These are phyloP conservation scores for Diabrotica virgifera DNA, from an alignment of 1,140 invertebrate genomes.

Conservation along the genomic window DNA sequence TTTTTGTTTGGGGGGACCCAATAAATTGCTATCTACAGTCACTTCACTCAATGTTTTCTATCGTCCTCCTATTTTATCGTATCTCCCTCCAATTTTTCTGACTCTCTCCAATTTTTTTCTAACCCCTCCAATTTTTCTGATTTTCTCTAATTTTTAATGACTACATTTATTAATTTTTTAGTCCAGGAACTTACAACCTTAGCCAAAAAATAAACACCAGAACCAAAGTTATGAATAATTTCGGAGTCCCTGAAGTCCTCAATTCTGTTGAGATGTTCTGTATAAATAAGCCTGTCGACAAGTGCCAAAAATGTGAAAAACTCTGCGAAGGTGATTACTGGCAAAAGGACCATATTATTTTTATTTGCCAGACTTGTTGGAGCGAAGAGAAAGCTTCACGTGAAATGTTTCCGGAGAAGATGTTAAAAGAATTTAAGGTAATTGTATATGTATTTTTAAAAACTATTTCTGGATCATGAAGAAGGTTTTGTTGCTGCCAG, in stretches of 20 bases:
- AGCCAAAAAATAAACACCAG: slow-evolving; percentile 24
- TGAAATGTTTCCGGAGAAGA: slow-evolving; percentile 30
- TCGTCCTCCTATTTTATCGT: no score
- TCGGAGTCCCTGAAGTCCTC: slow-evolving; percentile 29
- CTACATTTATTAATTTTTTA: slow-evolving; percentile 27
- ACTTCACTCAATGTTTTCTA: no score
- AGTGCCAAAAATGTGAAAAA: slow-evolving; percentile 35
- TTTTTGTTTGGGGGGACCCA: no score
- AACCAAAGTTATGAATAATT: slow-evolving; percentile 29
- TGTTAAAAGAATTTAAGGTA: slow-evolving; percentile 36
- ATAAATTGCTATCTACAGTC: no score
- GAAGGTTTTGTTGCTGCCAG: no score
- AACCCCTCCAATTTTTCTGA: no score
- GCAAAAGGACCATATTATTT: slow-evolving; percentile 33
- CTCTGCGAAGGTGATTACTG: slow-evolving; percentile 39
- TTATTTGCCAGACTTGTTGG: slow-evolving; percentile 39
- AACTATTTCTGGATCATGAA: no score
- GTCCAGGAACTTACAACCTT: slow-evolving; percentile 35
- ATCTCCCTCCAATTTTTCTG: no score
- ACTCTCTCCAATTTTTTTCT: no score
- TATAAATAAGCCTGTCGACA: slow-evolving; percentile 31
- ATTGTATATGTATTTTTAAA: no score
- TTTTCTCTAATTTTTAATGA: no score
- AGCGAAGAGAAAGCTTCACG: slow-evolving; percentile 26
- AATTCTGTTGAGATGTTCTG: slow-evolving; percentile 35